Percentiles rank a stretch among this genome's conserved stretches.
phyloP scores from a whole-genome alignment of 2,888 invertebrate genomes.

The Machimus atricapillus region DNA sequence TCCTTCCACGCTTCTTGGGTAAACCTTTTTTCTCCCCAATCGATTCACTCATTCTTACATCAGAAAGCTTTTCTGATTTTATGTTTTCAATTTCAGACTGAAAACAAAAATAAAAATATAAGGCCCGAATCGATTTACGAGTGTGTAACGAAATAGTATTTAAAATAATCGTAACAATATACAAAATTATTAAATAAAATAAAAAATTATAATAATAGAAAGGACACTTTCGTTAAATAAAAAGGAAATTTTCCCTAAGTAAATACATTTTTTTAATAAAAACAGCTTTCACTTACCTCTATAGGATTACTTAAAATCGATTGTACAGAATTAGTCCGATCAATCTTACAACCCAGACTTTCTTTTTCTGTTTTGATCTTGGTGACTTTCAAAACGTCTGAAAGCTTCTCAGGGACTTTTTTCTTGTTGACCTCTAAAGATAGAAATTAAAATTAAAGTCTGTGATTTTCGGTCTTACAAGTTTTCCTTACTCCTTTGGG shows the following conservation, averaged over 20 bases:
- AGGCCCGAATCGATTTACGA: too few relatives aligned
- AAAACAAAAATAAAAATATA: background rate
- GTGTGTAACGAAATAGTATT: too few relatives aligned
- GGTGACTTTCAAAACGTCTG: background rate
- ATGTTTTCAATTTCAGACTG: background rate
- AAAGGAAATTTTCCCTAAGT: background rate
- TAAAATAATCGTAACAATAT: too few relatives aligned
- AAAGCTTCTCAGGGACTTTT: slow-evolving; percentile 23
- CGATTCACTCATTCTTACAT: background rate
- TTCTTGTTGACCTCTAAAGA: slow-evolving; percentile 9
- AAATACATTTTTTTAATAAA: background rate
- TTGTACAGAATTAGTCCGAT: background rate
- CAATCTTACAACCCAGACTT: background rate
- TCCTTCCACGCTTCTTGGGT: background rate
- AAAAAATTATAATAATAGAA: background rate
- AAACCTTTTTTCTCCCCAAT: slow-evolving; percentile 16
- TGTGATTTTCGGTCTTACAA: background rate
- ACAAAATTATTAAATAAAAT: background rate
- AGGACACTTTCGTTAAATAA: too few relatives aligned
- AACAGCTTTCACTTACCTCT: background rate
- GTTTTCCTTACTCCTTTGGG: slow-evolving; percentile 40
- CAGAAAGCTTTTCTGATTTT: background rate
- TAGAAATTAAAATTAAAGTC: background rate
- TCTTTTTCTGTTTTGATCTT: slow-evolving; percentile 17
- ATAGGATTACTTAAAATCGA: background rate